Percentiles rank a stretch among this genome's conserved stretches.
phyloP scores from a whole-genome alignment of 2,888 invertebrate genomes.

The Tetrapedia diversipes region DNA sequence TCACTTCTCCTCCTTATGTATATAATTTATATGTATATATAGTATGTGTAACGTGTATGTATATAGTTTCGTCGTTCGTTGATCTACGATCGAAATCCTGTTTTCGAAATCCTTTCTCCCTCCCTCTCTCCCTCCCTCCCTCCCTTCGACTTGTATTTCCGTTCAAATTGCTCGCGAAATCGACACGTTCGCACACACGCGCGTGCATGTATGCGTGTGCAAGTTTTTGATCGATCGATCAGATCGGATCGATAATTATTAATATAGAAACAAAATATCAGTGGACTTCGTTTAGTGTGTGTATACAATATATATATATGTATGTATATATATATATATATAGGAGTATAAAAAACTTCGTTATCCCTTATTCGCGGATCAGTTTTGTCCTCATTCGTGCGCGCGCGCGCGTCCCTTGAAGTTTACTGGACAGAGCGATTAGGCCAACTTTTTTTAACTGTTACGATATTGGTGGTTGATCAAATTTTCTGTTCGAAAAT shows the following conservation, averaged over 20 bases:
- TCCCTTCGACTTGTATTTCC: neutral
- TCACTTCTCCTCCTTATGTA: neutral
- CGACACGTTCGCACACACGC: conserved; percentile 9
- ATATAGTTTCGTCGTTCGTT: conserved; percentile 51
- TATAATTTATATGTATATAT: conserved; percentile 15
- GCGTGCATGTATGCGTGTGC: too few species aligned
- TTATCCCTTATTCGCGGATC: conserved; percentile 64
- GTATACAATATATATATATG: too few species aligned
- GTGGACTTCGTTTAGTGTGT: conserved; percentile 75
- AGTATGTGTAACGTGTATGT: conserved; percentile 22
- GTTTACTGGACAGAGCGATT: neutral
- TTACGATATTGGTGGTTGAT: neutral
- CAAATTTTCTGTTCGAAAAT: too few species aligned
- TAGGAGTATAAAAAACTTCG: conserved; percentile 80
- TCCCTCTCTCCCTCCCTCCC: neutral
- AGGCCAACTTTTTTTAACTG: too few species aligned
- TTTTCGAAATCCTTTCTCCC: neutral
- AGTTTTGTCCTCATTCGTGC: conserved; percentile 33
- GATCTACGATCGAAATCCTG: conserved; percentile 36
- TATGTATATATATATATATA: too few species aligned
- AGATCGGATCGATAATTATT: conserved; percentile 26
- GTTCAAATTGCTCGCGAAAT: conserved; percentile 8
- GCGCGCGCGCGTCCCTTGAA: conserved; percentile 3
- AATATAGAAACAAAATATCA: conserved; percentile 75
- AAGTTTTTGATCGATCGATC: conserved; percentile 37